phyloP scores from a whole-genome alignment of 2,797 vertebrate genomes.

The Gephyroberyx darwinii region DNA sequence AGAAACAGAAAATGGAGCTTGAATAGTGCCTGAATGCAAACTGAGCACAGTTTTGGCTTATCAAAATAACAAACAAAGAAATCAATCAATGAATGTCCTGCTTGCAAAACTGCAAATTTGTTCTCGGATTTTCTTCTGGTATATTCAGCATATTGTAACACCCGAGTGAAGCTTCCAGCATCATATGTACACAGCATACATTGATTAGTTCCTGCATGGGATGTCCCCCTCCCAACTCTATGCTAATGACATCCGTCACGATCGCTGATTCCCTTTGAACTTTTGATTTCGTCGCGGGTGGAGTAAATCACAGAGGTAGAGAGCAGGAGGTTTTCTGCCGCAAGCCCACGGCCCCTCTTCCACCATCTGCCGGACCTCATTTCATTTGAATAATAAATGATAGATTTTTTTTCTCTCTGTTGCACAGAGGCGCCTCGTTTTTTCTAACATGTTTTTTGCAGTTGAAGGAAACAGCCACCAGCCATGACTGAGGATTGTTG shows the following conservation, averaged over 20 bases:
- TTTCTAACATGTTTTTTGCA: conserved; percentile 63
- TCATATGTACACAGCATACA: conserved; percentile 64
- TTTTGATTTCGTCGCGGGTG: conserved; percentile 89
- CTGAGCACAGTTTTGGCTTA: neutral
- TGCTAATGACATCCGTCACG: conserved; percentile 91
- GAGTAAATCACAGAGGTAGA: conserved; percentile 89
- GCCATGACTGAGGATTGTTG: conserved; percentile 64
- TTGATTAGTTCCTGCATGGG: conserved; percentile 82
- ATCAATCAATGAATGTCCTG: neutral
- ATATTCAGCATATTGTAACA: conserved; percentile 24
- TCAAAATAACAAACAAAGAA: neutral
- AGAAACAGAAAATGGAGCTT: conserved; percentile 8
- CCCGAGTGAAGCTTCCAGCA: conserved; percentile 40
- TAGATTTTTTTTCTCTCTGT: conserved; percentile 67
- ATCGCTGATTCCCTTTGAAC: conserved; percentile 96
- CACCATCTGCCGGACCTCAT: conserved; percentile 91
- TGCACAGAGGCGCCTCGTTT: conserved; percentile 70
- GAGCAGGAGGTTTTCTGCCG: conserved; percentile 87
- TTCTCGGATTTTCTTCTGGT: neutral
- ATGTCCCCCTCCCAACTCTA: conserved; percentile 75
- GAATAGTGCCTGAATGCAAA: neutral
- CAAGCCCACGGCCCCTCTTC: conserved; percentile 87
- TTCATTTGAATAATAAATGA: conserved; percentile 95
- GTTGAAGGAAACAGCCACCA: conserved; percentile 67
- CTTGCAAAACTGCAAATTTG: no score